Evolutionary conservation across 2,888 invertebrate species (phyloP), one percentile per base, ranked within the genome.

Genomic region (Auanema freiburgensis): DNA sequence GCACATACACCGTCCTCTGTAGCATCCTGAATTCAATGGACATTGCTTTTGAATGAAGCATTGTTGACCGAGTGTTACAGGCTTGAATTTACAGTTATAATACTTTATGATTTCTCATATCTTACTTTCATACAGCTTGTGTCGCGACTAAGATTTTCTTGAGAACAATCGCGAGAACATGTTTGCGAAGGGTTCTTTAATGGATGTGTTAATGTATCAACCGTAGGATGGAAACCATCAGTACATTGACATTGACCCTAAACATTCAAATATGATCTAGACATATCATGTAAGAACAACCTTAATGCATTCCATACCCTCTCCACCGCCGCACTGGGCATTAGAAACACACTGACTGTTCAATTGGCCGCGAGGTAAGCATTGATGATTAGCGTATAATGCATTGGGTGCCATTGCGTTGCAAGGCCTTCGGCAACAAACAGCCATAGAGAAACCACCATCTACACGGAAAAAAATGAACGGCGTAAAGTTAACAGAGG

Each of bases 31-130:
- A 54, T 80, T 79, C 33, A 71, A 64, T 0, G 83, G 83, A 54
- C 83, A 83, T 52, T 83, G 83, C 53, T 77, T 77, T 66, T 83
- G 83, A 16, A 82, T 80, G 71, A 82, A 80, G 62, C 83, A 83
- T n/a, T 78, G 69, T 2, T 71, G 76, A 14, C 80, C 81, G 1
- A 82, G 71, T 8, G 72, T 64, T 6, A 72, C 70, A 14, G 69
- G 63, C 67, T 72, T 63, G 12, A 77, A 67, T 23, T 33, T 4
- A 52, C 16, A 5, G 8, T n/a, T n/a, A 52, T 21, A 24, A 33
- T 5, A 33, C 3, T 8, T 5, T 3, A 33, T 33, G 8, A 33
- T 8, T 33, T 3, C 3, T 8, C 8, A 8, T 33, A 33, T 3
- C 57, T 6, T 43, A 70, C 74, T 58, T 72, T 73, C 71, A 77